These are phyloP conservation scores for Sanderia malayensis DNA, from an alignment of 30 jellyfish, hydroid and myxozoan species.

Conservation along the genomic window DNA sequence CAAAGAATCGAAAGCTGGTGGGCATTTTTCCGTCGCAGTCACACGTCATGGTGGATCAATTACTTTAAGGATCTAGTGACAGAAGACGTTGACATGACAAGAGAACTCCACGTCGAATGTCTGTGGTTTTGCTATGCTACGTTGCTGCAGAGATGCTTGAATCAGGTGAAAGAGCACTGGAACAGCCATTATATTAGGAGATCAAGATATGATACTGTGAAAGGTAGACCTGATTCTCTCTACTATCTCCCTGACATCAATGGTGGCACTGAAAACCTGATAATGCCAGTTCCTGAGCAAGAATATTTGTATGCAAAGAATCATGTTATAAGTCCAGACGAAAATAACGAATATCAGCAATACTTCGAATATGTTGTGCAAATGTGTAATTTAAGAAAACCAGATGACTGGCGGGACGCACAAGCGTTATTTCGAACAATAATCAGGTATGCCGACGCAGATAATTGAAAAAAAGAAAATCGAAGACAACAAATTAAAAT, in stretches of 20 bases:
- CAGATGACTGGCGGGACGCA: not conserved
- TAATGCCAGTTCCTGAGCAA: not conserved
- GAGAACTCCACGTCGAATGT: not conserved
- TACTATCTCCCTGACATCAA: not conserved
- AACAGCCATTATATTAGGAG: not conserved
- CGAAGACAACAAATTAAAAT: not conserved
- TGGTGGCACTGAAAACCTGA: not conserved
- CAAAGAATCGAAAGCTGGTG: conserved; percentile 67
- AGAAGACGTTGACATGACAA: conserved; percentile 4
- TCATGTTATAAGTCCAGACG: not conserved
- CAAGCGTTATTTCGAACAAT: not conserved
- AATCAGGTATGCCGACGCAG: not conserved
- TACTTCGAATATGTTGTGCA: not conserved
- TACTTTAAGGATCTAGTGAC: conserved; percentile 39
- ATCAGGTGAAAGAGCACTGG: not conserved
- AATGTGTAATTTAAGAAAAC: not conserved
- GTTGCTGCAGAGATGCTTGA: not conserved
- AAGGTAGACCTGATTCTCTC: conserved; percentile 3
- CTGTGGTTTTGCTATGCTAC: not conserved
- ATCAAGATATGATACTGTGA: too few relatives aligned
- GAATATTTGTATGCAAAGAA: not conserved
- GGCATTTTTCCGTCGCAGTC: conserved; percentile 37
- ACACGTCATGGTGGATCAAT: conserved; percentile 56
- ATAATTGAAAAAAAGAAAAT: not conserved
- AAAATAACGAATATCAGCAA: not conserved